Evolutionary conservation across 92 coral and sea anemone genomes (phyloP).

Genomic region (Umimayanthus kanabou): DNA sequence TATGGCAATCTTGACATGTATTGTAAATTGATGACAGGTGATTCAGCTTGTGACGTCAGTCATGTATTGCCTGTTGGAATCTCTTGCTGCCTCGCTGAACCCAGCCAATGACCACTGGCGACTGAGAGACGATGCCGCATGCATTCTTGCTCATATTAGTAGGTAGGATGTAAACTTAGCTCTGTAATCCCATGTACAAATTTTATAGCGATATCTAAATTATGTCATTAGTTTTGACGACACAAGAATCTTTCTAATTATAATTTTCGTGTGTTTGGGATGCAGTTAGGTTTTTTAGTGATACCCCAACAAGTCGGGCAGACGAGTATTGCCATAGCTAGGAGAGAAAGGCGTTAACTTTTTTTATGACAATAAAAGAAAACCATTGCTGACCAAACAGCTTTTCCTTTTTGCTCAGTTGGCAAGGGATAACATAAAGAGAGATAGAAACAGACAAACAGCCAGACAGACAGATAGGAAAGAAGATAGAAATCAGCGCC

Average conservation of each 20-base stretch:
- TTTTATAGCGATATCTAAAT: background rate
- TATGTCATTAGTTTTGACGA: background rate
- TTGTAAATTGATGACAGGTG: slow-evolving; percentile 59
- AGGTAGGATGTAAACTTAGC: slow-evolving; percentile 58
- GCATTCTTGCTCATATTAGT: slow-evolving; percentile 81
- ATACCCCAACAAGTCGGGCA: background rate
- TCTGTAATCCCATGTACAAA: background rate
- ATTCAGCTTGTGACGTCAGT: slow-evolving; percentile 94
- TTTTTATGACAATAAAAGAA: no score
- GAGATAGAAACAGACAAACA: no score
- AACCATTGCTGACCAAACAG: no score
- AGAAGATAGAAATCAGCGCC: background rate
- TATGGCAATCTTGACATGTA: background rate
- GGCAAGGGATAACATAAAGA: no score
- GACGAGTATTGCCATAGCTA: no score
- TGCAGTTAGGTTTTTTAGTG: background rate
- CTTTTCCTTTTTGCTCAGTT: background rate
- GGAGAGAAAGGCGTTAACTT: background rate
- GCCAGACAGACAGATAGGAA: background rate
- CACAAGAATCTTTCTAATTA: background rate
- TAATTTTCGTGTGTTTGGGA: background rate
- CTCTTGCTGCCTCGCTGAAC: slow-evolving; percentile 82
- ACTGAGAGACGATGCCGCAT: slow-evolving; percentile 85
- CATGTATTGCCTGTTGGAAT: slow-evolving; percentile 91
- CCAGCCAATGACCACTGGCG: slow-evolving; percentile 96